Conservation (phyloP, 2,113 vertebrate species). For the Corvus moneduloides region DNA sequence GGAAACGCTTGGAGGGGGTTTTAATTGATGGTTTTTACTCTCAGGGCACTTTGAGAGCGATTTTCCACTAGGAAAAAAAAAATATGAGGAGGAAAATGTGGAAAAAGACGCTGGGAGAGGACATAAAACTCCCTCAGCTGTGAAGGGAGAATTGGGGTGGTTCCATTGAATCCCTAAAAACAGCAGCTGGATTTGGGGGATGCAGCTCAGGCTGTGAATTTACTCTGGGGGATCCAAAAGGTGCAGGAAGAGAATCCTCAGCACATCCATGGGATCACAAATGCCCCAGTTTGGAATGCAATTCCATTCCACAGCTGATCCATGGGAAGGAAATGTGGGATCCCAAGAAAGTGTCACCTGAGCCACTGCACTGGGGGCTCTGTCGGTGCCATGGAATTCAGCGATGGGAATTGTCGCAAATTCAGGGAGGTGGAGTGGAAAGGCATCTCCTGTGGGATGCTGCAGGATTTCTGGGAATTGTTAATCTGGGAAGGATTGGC, state of each 20-base stretch:
- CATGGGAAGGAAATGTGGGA: neutral
- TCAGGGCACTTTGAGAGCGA: neutral
- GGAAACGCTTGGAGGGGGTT: neutral
- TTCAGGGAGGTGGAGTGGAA: neutral
- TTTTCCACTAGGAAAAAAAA: neutral
- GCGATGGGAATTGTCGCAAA: neutral
- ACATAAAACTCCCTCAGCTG: neutral
- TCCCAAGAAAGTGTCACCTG: neutral
- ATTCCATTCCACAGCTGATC: neutral
- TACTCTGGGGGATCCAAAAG: rapidly evolving
- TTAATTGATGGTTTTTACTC: neutral
- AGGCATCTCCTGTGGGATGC: neutral
- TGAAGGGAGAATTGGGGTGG: neutral
- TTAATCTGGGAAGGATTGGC: neutral
- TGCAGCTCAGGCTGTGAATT: neutral
- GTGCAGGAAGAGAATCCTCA: neutral
- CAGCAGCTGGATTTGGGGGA: neutral
- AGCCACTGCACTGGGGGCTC: neutral
- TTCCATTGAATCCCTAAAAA: neutral
- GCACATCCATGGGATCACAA: rapidly evolving
- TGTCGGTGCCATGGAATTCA: neutral
- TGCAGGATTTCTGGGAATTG: neutral
- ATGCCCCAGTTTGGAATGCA: neutral
- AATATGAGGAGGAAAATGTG: neutral
- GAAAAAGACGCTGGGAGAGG: neutral